Evolutionary conservation across 2,797 vertebrate species (phyloP).

Genomic region (Lepidocolaptes lacrymiger): DNA sequence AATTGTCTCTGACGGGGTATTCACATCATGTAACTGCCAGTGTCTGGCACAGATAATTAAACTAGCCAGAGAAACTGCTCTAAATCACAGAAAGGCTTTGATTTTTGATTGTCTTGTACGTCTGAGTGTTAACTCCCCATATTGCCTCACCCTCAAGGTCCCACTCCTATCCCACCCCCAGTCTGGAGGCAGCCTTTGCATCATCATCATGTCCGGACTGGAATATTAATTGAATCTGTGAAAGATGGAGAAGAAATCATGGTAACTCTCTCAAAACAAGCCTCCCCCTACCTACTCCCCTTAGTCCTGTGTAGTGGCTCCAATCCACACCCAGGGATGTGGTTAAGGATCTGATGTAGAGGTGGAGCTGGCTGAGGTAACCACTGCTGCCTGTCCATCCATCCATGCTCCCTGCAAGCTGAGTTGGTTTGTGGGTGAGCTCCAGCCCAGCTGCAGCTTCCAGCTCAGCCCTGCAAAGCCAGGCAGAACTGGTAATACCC

Average conservation of each 20-base stretch:
- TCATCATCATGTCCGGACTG: neutral
- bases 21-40: conserved; percentile 19
- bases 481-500: neutral
- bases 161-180: neutral
- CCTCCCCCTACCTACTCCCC: neutral
- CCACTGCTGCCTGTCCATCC: neutral
- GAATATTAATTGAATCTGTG: neutral
- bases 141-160: neutral
- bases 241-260: neutral
- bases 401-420: neutral
- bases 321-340: neutral
- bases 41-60: neutral
- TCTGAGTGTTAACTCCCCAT: neutral
- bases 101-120: neutral
- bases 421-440: neutral
- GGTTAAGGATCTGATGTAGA: neutral
- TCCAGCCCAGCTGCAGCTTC: neutral
- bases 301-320: neutral
- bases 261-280: neutral
- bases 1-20: conserved; percentile 8
- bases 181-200: neutral
- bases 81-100: neutral
- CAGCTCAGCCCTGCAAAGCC: neutral
- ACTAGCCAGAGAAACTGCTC: conserved; percentile 3
- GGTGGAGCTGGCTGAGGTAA: neutral